phyloP scores from a whole-genome alignment of 2,797 vertebrate genomes.

The Glyptemys insculpta region DNA sequence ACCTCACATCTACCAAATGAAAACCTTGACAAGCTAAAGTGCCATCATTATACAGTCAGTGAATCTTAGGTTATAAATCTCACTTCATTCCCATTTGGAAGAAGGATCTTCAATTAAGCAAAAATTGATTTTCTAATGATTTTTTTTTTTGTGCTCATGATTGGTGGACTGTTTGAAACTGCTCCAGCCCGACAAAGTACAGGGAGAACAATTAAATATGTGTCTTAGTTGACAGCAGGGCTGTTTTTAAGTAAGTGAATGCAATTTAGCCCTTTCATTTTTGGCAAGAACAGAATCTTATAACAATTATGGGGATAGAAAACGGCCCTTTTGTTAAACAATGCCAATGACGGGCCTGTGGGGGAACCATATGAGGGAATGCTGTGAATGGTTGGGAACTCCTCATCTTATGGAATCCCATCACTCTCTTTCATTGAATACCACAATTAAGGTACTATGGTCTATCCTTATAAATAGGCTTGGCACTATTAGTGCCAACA shows the following conservation, averaged over 20 bases:
- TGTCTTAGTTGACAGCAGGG: slow-evolving; percentile 41
- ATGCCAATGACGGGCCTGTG: background rate
- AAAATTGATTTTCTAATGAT: slow-evolving; percentile 84
- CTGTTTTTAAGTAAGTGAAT: slow-evolving; percentile 58
- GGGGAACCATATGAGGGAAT: background rate
- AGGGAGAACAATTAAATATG: slow-evolving; percentile 71
- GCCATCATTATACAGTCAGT: slow-evolving; percentile 39
- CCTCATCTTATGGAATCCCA: background rate
- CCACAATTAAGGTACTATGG: background rate
- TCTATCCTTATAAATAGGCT: background rate
- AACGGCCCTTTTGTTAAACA: slow-evolving; percentile 13
- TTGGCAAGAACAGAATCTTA: slow-evolving; percentile 25
- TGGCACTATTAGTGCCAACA: background rate
- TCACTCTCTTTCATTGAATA: background rate
- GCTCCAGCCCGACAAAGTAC: slow-evolving; percentile 62
- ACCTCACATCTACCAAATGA: background rate
- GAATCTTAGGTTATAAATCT: slow-evolving; percentile 73
- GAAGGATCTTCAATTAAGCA: slow-evolving; percentile 82
- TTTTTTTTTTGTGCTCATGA: slow-evolving; percentile 60
- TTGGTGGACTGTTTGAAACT: slow-evolving; percentile 72
- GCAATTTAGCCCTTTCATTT: slow-evolving; percentile 63
- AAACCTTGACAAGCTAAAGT: slow-evolving; percentile 56
- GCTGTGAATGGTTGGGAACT: background rate
- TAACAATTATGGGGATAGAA: slow-evolving; percentile 11
- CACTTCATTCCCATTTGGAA: slow-evolving; percentile 73